Conservation (phyloP, 2,113 vertebrate species). For the Pluvialis apricaria region DNA sequence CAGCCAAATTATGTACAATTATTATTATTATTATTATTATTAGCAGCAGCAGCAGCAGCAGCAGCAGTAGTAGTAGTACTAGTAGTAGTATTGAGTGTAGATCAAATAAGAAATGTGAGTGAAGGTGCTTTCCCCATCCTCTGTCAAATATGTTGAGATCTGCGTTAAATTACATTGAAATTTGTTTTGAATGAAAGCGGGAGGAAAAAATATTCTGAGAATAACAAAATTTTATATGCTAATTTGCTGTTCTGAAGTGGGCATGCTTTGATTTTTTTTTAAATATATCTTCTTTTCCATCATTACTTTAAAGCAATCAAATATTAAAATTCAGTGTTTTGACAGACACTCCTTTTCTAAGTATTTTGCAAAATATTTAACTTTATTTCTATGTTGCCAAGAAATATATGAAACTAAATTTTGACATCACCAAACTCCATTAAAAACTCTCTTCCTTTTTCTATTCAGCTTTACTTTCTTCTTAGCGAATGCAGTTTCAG, state of each 20-base stretch:
- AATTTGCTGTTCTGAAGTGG: neutral
- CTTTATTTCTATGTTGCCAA: neutral
- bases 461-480: neutral
- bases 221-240: neutral
- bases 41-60: neutral
- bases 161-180: neutral
- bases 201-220: neutral
- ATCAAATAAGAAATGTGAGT: neutral
- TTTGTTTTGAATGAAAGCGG: neutral
- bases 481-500: neutral
- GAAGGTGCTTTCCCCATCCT: neutral
- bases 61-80: neutral
- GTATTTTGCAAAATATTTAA: neutral
- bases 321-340: neutral
- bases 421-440: neutral
- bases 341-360: neutral
- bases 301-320: neutral
- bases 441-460: neutral
- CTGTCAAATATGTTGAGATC: neutral
- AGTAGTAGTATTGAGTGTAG: neutral
- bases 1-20: accelerated
- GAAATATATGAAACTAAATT: neutral
- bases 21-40: neutral
- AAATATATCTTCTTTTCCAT: neutral
- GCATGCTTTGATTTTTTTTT: neutral